phyloP scores from a whole-genome alignment of 2,888 invertebrate genomes.

The Spialia ferax region DNA sequence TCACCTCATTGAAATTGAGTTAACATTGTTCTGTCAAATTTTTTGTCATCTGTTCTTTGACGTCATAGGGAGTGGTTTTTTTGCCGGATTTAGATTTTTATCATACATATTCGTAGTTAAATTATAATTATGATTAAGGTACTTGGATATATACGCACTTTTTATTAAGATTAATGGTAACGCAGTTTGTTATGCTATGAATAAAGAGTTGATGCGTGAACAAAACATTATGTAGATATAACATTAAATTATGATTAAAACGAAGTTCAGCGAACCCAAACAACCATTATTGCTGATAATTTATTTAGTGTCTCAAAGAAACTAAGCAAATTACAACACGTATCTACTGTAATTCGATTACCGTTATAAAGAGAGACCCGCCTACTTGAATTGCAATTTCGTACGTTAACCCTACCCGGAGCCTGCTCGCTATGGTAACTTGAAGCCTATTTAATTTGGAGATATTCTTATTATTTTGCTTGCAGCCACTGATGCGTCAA shows the following conservation, averaged over 20 bases:
- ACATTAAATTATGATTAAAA: neutral
- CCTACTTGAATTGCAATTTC: slow-evolving; percentile 39
- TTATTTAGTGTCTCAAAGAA: neutral
- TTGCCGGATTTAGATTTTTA: too few species aligned
- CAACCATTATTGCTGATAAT: neutral
- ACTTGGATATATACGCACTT: neutral
- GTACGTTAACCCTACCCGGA: slow-evolving; percentile 36
- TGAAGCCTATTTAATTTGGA: neutral
- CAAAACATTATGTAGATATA: neutral
- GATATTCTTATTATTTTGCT: neutral
- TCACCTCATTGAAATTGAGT: neutral
- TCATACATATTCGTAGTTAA: neutral
- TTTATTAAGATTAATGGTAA: neutral
- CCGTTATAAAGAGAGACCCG: slow-evolving; percentile 35
- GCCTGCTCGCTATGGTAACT: slow-evolving; percentile 9
- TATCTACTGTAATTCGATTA: slow-evolving; percentile 35
- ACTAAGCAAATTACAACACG: neutral
- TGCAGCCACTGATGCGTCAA: neutral
- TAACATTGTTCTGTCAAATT: too few species aligned
- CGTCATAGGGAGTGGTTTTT: too few species aligned
- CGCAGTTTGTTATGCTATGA: neutral
- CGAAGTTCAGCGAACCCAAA: neutral
- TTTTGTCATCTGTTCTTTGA: too few species aligned
- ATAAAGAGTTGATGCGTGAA: neutral
- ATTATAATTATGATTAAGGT: neutral